These are phyloP conservation scores for Rhadinocentrus ornatus DNA, from an alignment of 2,797 vertebrate genomes.

Conservation along the genomic window DNA sequence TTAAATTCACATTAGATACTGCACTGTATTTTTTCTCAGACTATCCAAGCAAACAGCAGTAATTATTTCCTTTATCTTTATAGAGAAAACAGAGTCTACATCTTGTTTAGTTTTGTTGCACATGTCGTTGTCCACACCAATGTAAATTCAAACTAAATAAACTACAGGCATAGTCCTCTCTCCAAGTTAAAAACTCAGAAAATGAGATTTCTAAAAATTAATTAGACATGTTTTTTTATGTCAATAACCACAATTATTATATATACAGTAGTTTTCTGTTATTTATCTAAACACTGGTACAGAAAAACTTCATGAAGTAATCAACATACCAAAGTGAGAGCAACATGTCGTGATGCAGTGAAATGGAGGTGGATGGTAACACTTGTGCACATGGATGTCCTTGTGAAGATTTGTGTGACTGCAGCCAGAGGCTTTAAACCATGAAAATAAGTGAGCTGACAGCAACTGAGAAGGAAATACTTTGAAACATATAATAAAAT, in stretches of 20 bases:
- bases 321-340: slow-evolving; percentile 65
- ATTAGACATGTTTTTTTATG: neutral
- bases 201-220: neutral
- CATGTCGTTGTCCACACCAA: neutral
- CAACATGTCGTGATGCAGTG: slow-evolving; percentile 42
- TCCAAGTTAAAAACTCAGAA: neutral
- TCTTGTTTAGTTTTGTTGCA: neutral
- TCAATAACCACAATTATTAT: neutral
- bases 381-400: slow-evolving; percentile 1
- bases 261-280: neutral
- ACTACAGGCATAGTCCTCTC: neutral
- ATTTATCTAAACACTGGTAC: slow-evolving; percentile 11
- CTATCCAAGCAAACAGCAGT: neutral
- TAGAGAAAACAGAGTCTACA: neutral
- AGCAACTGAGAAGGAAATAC: neutral
- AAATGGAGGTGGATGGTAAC: slow-evolving; percentile 22
- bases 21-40: neutral
- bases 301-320: slow-evolving; percentile 38
- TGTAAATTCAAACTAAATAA: neutral
- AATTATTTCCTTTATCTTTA: neutral
- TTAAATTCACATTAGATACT: neutral
- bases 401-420: slow-evolving; percentile 44
- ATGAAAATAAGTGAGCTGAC: neutral
- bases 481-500: neutral
- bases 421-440: slow-evolving; percentile 62